phyloP scores from a whole-genome alignment of 2,888 invertebrate genomes.

The Diarsia dahlii region DNA sequence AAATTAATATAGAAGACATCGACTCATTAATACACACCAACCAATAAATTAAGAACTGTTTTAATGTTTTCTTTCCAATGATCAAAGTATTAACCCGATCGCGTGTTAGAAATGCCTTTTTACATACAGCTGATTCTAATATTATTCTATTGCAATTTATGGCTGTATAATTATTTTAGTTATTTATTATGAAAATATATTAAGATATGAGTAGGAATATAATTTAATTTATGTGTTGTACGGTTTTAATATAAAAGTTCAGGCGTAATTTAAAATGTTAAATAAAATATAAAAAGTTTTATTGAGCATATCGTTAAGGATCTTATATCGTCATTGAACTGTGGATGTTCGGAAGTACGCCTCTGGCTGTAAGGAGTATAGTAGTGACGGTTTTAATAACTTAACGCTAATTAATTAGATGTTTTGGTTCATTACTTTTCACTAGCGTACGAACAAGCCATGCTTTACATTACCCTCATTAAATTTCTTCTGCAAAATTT shows the following conservation, averaged over 20 bases:
- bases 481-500: neutral
- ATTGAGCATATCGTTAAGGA: slow-evolving; percentile 27
- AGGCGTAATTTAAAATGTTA: slow-evolving; percentile 55
- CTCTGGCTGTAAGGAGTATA: slow-evolving; percentile 13
- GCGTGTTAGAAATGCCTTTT: slow-evolving; percentile 65
- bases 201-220: no score
- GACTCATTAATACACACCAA: slow-evolving; percentile 49
- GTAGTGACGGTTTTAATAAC: slow-evolving; percentile 8
- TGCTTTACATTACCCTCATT: neutral
- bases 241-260: slow-evolving; percentile 50
- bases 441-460: neutral
- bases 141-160: slow-evolving; percentile 60
- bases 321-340: slow-evolving; percentile 47
- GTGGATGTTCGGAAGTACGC: slow-evolving; percentile 28
- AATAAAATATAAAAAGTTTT: slow-evolving; percentile 43
- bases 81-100: slow-evolving; percentile 69
- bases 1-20: slow-evolving; percentile 59
- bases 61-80: slow-evolving; percentile 64
- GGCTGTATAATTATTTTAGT: slow-evolving; percentile 47
- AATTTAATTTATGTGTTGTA: no score
- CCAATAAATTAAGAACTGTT: slow-evolving; percentile 48
- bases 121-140: slow-evolving; percentile 59
- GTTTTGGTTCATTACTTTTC: slow-evolving; percentile 11
- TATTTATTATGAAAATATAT: no score
- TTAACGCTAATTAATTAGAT: slow-evolving; percentile 10